A percentile compares a stretch with the other conserved stretches of the same genome.
phyloP scores from a whole-genome alignment of 2,888 invertebrate genomes.

The Neuroscelio doddi region DNA sequence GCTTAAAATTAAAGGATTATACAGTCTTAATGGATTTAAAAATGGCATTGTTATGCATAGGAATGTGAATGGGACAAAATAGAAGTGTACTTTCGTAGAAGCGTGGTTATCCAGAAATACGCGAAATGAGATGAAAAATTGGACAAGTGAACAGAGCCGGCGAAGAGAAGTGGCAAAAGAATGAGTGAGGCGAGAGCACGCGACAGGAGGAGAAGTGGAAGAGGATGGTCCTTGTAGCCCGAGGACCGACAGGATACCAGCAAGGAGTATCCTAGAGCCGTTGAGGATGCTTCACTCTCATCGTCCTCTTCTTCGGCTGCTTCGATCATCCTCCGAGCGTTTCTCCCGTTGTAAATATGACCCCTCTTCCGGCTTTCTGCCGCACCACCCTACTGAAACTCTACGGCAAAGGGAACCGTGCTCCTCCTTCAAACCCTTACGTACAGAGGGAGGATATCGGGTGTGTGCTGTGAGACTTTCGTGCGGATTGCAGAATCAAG shows the following conservation, averaged over 20 bases:
- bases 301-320: conserved; percentile 58
- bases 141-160: conserved; percentile 16
- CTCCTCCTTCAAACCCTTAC: conserved; percentile 21
- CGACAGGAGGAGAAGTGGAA: conserved; percentile 56
- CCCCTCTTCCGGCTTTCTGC: conserved; percentile 29
- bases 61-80: neutral
- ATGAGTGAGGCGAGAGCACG: conserved; percentile 30
- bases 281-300: conserved; percentile 69
- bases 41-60: neutral
- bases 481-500: conserved; percentile 68
- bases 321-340: conserved; percentile 38
- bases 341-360: conserved; percentile 55
- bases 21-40: too few relatives aligned
- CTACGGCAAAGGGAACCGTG: conserved; percentile 47
- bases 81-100: too few relatives aligned
- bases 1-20: too few relatives aligned
- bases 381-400: conserved; percentile 39
- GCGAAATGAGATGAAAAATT: conserved; percentile 39
- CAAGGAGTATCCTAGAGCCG: conserved; percentile 68
- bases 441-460: conserved; percentile 16
- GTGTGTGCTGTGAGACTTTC: conserved; percentile 55
- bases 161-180: conserved; percentile 20
- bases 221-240: conserved; percentile 68
- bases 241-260: conserved; percentile 67
- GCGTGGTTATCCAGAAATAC: conserved; percentile 9